Conservation (phyloP, 1,140 invertebrate genomes). For the Sitobion miscanthi region DNA sequence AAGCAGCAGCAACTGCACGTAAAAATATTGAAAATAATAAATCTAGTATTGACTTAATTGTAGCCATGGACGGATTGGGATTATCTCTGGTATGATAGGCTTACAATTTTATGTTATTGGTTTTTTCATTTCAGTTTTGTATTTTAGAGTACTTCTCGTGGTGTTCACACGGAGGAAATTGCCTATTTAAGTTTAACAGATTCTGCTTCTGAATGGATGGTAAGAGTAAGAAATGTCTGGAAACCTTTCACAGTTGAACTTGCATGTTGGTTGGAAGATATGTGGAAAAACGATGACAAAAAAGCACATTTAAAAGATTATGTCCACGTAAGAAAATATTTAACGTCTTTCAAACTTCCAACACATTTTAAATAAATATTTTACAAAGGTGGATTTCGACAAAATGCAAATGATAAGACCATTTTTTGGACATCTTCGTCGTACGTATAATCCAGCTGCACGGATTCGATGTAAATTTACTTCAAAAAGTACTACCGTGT, state of each 20-base stretch:
- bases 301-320: constrained; percentile 80
- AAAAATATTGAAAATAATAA: constrained; percentile 75
- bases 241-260: constrained; percentile 78
- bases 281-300: constrained; percentile 73
- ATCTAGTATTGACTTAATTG: constrained; percentile 73
- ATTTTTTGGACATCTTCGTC: constrained; percentile 78
- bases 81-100: constrained; percentile 68
- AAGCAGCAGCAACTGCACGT: constrained; percentile 73
- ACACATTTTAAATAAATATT: neutral
- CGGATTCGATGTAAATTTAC: constrained; percentile 79
- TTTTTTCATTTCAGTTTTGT: constrained; percentile 24
- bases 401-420: constrained; percentile 90
- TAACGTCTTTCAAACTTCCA: constrained; percentile 38
- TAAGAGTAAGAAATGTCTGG: constrained; percentile 79
- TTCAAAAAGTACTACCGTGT: constrained; percentile 71
- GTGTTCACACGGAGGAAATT: constrained; percentile 66
- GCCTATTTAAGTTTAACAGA: constrained; percentile 72
- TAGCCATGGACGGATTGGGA: constrained; percentile 75
- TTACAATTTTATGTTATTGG: neutral
- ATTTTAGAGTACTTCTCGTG: constrained; percentile 56
- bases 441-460: constrained; percentile 77
- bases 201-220: constrained; percentile 79
- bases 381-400: constrained; percentile 74
- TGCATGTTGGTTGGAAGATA: constrained; percentile 81
- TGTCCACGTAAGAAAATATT: constrained; percentile 64